A percentile compares a stretch with the other conserved stretches of the same genome.
Conservation (phyloP, 53 echinoderm and acorn worm genomes). For the Mesocentrotus franciscanus region DNA sequence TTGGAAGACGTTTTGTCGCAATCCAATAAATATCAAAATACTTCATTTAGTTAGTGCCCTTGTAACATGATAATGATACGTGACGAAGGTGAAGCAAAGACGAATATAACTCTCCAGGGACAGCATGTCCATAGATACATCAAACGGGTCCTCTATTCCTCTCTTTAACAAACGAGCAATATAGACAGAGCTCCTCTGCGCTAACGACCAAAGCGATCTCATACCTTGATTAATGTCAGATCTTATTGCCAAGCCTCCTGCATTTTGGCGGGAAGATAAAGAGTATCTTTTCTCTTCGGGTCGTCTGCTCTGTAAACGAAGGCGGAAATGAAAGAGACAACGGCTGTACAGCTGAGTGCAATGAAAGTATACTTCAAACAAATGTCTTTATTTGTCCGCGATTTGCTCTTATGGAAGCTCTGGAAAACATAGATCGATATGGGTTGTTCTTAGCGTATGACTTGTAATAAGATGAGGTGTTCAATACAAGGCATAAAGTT, state of each 20-base stretch:
- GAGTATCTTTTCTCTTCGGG: not conserved
- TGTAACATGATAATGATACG: not conserved
- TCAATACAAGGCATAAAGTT: too few species aligned
- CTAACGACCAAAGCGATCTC: not conserved
- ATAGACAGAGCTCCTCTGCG: not conserved
- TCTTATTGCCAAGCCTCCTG: conserved; percentile 3
- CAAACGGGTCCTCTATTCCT: not conserved
- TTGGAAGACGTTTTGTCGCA: not conserved
- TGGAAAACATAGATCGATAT: not conserved
- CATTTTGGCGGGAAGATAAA: conserved; percentile 38
- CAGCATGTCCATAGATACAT: not conserved
- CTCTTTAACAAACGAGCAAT: not conserved
- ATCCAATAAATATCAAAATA: not conserved
- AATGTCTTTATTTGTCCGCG: not conserved
- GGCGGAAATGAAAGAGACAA: conserved; percentile 31
- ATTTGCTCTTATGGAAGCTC: not conserved
- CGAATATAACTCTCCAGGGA: not conserved
- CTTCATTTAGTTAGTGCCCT: not conserved
- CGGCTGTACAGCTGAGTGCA: conserved; percentile 16
- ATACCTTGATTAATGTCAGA: conserved; percentile 6
- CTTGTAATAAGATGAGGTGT: not conserved
- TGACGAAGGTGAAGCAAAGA: not conserved
- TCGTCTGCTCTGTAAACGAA: conserved; percentile 14
- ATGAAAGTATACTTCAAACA: not conserved
- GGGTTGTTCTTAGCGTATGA: not conserved